phyloP scores from a whole-genome alignment of 2,888 invertebrate species.

The Unio delphinus region DNA sequence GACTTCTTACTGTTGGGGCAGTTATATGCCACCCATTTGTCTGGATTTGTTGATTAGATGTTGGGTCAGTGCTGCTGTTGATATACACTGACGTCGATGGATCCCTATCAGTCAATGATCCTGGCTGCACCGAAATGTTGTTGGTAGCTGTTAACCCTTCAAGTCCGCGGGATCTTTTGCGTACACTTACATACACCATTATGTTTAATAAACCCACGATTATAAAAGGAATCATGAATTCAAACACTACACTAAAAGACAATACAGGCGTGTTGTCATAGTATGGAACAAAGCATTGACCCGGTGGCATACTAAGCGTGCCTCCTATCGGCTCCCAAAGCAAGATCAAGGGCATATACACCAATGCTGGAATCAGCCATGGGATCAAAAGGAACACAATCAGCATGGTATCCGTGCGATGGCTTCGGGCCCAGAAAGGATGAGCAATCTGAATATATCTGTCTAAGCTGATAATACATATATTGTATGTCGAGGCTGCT shows the following conservation, averaged over 20 bases:
- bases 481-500: slow-evolving; percentile 44
- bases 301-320: slow-evolving; percentile 17
- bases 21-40: background rate
- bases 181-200: too few species aligned
- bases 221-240: slow-evolving; percentile 21
- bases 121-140: background rate
- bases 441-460: slow-evolving; percentile 10
- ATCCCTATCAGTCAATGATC: background rate
- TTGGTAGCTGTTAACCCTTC: too few species aligned
- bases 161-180: too few species aligned
- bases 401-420: slow-evolving; percentile 25
- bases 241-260: slow-evolving; percentile 37
- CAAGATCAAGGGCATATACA: too few species aligned
- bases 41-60: too few species aligned
- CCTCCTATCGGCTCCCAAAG: slow-evolving; percentile 10
- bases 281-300: slow-evolving; percentile 38
- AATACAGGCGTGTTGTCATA: slow-evolving; percentile 31
- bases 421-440: slow-evolving; percentile 35
- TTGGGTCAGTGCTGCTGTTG: too few species aligned
- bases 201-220: too few species aligned
- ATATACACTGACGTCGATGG: background rate
- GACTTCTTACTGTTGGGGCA: background rate
- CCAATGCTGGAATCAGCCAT: slow-evolving; percentile 38
- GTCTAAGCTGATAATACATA: slow-evolving; percentile 50
- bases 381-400: slow-evolving; percentile 33